Evolutionary conservation across 2,113 vertebrate species (phyloP).

Genomic region (Chloroceryle aenea): DNA sequence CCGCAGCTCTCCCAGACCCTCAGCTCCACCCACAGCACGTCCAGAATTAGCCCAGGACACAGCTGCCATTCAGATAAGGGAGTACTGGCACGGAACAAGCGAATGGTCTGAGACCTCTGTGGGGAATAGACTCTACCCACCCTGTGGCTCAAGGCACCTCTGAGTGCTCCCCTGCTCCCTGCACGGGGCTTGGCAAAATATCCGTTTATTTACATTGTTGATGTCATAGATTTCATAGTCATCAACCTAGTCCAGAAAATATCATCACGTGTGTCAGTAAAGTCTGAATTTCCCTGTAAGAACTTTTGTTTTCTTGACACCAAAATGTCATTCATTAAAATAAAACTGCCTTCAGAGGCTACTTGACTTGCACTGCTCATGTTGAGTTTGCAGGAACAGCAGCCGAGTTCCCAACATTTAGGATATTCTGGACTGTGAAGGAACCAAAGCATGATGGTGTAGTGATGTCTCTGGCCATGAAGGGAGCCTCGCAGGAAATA

Average conservation of each 20-base stretch:
- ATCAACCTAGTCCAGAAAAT: background rate
- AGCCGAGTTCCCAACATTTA: fast-evolving
- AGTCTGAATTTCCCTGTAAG: background rate
- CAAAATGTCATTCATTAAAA: background rate
- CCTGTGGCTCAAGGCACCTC: fast-evolving
- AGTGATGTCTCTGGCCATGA: background rate
- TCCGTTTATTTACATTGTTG: background rate
- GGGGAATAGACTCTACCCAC: background rate
- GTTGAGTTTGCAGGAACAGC: background rate
- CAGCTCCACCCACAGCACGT: background rate
- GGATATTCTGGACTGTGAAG: background rate
- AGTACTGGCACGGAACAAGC: background rate
- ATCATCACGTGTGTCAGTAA: background rate
- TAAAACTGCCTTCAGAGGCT: background rate
- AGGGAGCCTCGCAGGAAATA: background rate
- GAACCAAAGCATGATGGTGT: background rate
- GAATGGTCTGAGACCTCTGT: background rate
- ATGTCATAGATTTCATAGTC: background rate
- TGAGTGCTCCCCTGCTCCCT: background rate
- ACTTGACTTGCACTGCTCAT: background rate
- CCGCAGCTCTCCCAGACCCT: background rate
- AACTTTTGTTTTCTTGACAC: background rate
- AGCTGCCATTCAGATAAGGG: background rate
- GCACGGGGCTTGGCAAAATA: background rate
- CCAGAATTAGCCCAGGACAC: background rate